phyloP scores from a whole-genome alignment of 2,888 invertebrate species.

The Ptilodon capucinus region DNA sequence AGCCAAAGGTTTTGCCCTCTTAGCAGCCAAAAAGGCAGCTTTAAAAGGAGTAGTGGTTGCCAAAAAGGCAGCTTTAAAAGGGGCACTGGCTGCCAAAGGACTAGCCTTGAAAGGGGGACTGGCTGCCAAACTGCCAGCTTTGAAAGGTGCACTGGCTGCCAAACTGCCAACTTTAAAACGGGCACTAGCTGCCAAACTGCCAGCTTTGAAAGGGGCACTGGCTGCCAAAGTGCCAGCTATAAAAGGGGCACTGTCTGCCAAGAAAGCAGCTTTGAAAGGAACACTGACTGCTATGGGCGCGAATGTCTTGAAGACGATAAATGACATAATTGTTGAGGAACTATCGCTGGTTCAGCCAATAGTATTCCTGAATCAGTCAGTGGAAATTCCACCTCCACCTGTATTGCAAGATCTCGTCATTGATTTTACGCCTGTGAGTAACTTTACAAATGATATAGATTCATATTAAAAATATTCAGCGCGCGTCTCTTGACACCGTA shows the following conservation, averaged over 20 bases:
- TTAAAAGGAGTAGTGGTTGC: constrained; percentile 26
- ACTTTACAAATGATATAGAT: too few species aligned
- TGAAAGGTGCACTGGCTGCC: too few species aligned
- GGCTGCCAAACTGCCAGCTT: too few species aligned
- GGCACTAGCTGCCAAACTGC: constrained; percentile 22
- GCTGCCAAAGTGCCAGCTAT: too few species aligned
- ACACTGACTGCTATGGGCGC: neutral
- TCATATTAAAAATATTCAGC: too few species aligned
- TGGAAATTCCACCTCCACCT: neutral
- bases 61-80: constrained; percentile 29
- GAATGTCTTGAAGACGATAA: neutral
- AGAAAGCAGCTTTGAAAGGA: too few species aligned
- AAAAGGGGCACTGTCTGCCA: constrained; percentile 15
- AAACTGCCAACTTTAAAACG: constrained; percentile 26
- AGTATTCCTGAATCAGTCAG: neutral
- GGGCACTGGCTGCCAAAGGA: constrained; percentile 23
- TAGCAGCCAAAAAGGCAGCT: constrained; percentile 30
- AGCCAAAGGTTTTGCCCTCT: constrained; percentile 23
- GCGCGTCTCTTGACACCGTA: too few species aligned
- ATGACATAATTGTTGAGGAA: neutral
- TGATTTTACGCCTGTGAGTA: neutral
- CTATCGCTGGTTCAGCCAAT: neutral
- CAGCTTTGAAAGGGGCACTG: constrained; percentile 24
- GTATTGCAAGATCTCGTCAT: neutral
- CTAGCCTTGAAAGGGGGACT: too few species aligned